Base-by-base conservation (phyloP, 2,888 invertebrate species). In the Drosophila tripunctata region DNA sequence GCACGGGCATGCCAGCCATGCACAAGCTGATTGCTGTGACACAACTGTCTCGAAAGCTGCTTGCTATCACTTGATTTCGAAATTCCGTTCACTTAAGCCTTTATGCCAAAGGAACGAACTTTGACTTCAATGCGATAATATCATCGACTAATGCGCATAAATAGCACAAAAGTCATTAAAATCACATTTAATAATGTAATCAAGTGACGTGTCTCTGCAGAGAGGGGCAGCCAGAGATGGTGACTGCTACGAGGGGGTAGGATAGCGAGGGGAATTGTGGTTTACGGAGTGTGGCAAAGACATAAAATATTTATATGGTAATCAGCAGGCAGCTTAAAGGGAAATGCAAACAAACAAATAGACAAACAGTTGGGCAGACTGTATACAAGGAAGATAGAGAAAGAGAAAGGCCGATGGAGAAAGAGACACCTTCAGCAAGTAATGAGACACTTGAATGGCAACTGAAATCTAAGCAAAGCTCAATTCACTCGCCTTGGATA, bases 161-260 rank as follows among this genome's bases (percentile, higher is more conserved):
- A 65, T 62, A 62, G 45, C 74, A 51, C 33, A 47, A 63, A 57
- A 64, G 78, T 68, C 87, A 82, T 82, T 82, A 84, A 87, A 87
- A 84, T 75, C 81, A 64, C 87, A 82, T 82, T 87, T 84, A 75
- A 82, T 76, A 72, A 63, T 69, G 61, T 48, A 47, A 61, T 58
- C 60, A 58, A 60, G 40, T 44, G 43, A 19, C 40, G 35, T 19
- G n/a, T 8, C 3, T 2, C 1, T 5, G 7, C 8, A 15, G 14
- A 27, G 21, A 5, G 7, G 6, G 19, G 3, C 24, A 5, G 24
- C 6, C 4, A 44, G 35, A 24, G 2, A n/a, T 12, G 3, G 19
- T n/a, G 4, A 10, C 1, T n/a, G n/a, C n/a, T n/a, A n/a, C n/a
- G n/a, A 8, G 7, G 10, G 17, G 14, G 22, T 4, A 21, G 7